Evolutionary conservation across 2,888 invertebrate species (phyloP).

Genomic region (Synergus laeviventris): DNA sequence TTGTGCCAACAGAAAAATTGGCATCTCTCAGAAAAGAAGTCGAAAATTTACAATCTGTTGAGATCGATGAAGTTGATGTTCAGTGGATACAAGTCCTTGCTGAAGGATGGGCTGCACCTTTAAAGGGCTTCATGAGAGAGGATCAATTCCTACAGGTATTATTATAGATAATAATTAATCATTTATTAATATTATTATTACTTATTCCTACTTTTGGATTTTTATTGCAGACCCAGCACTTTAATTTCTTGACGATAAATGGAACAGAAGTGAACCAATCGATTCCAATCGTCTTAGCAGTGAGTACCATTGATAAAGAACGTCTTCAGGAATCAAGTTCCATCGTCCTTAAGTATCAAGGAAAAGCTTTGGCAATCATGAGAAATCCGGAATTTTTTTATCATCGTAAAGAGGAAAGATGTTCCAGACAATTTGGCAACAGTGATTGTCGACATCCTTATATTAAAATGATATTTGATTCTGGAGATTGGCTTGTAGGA

Average conservation of each 20-base stretch:
- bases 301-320: slow-evolving; percentile 84
- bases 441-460: slow-evolving; percentile 91
- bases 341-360: slow-evolving; percentile 81
- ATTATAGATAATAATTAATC: too few species aligned
- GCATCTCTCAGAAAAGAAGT: slow-evolving; percentile 84
- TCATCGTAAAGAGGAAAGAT: slow-evolving; percentile 94
- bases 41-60: slow-evolving; percentile 82
- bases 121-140: slow-evolving; percentile 98
- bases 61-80: slow-evolving; percentile 88
- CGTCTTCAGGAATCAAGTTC: slow-evolving; percentile 81
- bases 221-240: slow-evolving; percentile 85
- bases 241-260: slow-evolving; percentile 88
- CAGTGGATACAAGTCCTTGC: slow-evolving; percentile 97
- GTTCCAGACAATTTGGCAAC: slow-evolving; percentile 94
- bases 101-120: slow-evolving; percentile 98
- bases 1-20: slow-evolving; percentile 83
- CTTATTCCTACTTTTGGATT: neutral
- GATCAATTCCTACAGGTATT: slow-evolving; percentile 89
- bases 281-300: slow-evolving; percentile 93
- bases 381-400: slow-evolving; percentile 93
- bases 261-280: slow-evolving; percentile 89
- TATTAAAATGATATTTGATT: slow-evolving; percentile 92
- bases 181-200: neutral
- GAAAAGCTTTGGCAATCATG: slow-evolving; percentile 84
- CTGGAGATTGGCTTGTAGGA: slow-evolving; percentile 96